These are phyloP conservation scores for Sceloporus tristichus DNA, from an alignment of 2,113 vertebrate genomes.

Conservation along the genomic window DNA sequence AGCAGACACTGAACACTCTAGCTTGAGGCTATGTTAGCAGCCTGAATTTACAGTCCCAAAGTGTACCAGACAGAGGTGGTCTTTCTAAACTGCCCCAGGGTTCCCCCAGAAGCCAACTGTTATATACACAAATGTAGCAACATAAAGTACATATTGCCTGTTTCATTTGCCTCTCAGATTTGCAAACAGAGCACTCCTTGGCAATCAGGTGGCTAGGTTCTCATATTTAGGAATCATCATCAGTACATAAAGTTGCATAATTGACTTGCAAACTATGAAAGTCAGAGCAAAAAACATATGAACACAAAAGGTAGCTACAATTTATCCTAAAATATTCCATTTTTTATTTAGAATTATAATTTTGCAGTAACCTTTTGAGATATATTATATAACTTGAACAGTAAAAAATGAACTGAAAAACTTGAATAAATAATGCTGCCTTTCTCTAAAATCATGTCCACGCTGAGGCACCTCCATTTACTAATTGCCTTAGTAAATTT, in stretches of 20 bases:
- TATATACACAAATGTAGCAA: no score
- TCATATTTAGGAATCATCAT: neutral
- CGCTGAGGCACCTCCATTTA: neutral
- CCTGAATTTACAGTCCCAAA: neutral
- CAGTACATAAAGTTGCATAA: neutral
- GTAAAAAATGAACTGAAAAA: no score
- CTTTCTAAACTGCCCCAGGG: neutral
- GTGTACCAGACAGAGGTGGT: no score
- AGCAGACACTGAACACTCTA: neutral
- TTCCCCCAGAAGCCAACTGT: neutral
- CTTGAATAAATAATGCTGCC: neutral
- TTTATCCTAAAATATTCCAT: neutral
- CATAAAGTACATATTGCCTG: no score
- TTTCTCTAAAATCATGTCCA: constrained; percentile 30
- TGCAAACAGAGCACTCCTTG: neutral
- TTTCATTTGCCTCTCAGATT: neutral
- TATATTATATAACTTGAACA: neutral
- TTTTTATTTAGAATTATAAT: neutral
- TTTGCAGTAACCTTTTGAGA: neutral
- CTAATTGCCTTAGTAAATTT: constrained; percentile 9
- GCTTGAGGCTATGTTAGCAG: no score
- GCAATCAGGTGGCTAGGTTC: neutral
- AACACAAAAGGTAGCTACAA: neutral
- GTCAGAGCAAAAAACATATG: neutral
- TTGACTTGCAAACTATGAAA: neutral